Evolutionary conservation across 2,797 vertebrate genomes (phyloP).

Genomic region (Pitangus sulphuratus): DNA sequence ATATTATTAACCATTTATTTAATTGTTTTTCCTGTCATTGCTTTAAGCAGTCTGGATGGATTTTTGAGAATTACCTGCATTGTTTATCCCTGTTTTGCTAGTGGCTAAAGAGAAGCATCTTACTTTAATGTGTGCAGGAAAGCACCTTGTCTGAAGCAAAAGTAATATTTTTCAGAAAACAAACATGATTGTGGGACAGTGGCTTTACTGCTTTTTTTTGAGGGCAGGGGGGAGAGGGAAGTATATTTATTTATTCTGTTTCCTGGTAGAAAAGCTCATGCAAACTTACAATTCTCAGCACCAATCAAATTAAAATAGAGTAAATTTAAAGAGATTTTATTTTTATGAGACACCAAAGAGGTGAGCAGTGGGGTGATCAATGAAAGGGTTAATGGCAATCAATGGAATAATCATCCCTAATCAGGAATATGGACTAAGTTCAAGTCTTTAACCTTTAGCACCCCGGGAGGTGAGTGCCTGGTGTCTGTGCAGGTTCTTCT

Average conservation of each 20-base stretch:
- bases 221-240: accelerated
- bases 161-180: not conserved
- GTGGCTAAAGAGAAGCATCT: not conserved
- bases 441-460: not conserved
- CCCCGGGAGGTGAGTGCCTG: not conserved
- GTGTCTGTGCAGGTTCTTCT: not conserved
- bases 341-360: not conserved
- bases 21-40: not conserved
- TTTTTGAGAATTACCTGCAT: not conserved
- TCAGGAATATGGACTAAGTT: not conserved
- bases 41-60: not conserved
- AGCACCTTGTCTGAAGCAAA: not conserved
- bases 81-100: not conserved
- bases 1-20: not conserved
- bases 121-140: not conserved
- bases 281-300: not conserved
- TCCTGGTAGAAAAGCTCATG: not conserved
- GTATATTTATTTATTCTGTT: not conserved
- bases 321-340: not conserved
- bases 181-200: not conserved
- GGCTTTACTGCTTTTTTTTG: not conserved
- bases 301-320: not conserved
- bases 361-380: not conserved
- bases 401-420: not conserved
- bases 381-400: not conserved